Base-by-base conservation (phyloP, 2,888 invertebrate genomes). In the Steinernema scapterisci region DNA sequence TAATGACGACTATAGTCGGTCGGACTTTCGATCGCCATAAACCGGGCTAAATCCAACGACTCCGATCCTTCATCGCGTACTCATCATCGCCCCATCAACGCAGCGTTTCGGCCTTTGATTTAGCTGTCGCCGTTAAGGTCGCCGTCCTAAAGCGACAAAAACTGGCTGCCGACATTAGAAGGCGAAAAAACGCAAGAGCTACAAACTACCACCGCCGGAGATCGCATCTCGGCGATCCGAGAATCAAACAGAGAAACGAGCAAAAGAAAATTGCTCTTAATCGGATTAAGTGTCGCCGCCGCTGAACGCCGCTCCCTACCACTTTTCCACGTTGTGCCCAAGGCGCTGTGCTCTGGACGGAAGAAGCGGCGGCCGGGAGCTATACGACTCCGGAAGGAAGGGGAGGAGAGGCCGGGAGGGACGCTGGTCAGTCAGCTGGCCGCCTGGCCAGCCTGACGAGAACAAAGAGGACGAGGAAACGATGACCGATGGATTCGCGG, bases 221-320 rank as follows among this genome's bases (percentile, higher is more conserved):
- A 31, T 27, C 63, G 31, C 27, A 63, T 25, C 21, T 25, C 6
- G 27, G 63, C 63, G 63, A 63, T 54, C 54, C 63, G 63, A 16
- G 27, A 27, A 63, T 63, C 63, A 63, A 63, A 63, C 63, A 63
- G 63, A 63, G 52, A 52, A 52, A 13, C 48, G 31, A 6, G 25
- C 23, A 16, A 54, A 25, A 25, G 54, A 48, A 48, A 48, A 48
- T 48, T 48, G 48, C 48, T 23, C 54, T 25, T 54, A 54, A 54
- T 23, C 54, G 54, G 54, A 54, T 54, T 54, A 54, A 23, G 25
- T 25, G 54, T 38, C 38, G 38, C 9, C 38, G 38, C 9, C 38
- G 38, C 48, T n/a, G 48, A 48, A 48, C 48, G 48, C 48, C 13
- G 48, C 48, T 48, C 48, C 45, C 16, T 5, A 13, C n/a, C 48